Conservation (phyloP, 2,797 vertebrate species). For the Smutsia temminckii region DNA sequence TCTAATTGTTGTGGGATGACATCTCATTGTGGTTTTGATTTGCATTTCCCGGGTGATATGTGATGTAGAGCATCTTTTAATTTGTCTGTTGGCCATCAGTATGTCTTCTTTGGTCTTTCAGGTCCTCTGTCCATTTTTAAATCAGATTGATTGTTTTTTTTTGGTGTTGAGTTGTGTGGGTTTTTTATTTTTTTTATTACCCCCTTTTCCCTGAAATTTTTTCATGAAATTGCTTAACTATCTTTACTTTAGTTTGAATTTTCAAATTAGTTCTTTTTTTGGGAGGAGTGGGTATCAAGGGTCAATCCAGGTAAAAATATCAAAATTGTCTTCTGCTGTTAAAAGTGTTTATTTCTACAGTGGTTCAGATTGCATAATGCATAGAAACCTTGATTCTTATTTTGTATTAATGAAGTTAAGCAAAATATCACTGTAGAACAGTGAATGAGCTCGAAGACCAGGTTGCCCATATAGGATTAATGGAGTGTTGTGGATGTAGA, state of each 20-base stretch:
- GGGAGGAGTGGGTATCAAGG: background rate
- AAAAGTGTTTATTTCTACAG: background rate
- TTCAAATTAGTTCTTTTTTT: background rate
- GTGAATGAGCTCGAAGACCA: background rate
- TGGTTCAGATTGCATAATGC: background rate
- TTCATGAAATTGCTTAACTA: background rate
- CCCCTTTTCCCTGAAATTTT: background rate
- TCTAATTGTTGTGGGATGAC: no score
- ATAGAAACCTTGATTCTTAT: conserved; percentile 3
- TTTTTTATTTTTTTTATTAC: no score
- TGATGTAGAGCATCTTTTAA: no score
- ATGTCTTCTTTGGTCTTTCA: no score
- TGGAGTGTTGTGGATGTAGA: background rate
- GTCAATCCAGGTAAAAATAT: background rate
- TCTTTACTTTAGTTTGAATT: conserved; percentile 26
- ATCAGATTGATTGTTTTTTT: no score
- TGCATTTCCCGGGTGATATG: no score
- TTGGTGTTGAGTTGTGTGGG: no score
- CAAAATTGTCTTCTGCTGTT: conserved; percentile 18
- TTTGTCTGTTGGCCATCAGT: no score
- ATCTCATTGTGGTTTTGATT: no score
- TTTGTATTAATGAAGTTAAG: conserved; percentile 5
- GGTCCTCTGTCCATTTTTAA: no score
- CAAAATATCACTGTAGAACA: background rate
- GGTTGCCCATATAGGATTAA: background rate